These are phyloP conservation scores for Melikaiella ostensackeni DNA, from an alignment of 2,888 invertebrate species.

Conservation along the genomic window DNA sequence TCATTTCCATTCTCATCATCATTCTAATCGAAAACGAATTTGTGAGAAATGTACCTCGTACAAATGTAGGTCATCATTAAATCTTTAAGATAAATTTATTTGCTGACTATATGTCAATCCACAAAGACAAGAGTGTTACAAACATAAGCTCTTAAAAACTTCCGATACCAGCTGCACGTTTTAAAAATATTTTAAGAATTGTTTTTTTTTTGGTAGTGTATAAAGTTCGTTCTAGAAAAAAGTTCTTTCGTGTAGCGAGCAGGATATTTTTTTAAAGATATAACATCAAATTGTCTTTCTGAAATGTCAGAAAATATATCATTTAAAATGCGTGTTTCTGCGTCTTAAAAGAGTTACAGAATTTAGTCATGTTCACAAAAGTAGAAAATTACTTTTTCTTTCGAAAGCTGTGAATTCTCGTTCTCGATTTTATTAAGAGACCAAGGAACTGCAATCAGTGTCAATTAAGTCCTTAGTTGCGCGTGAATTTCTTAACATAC, in stretches of 20 bases:
- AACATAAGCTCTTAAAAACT: constrained; percentile 14
- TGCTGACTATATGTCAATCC: constrained; percentile 14
- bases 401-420: background rate
- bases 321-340: background rate
- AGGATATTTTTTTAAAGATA: background rate
- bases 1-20: background rate
- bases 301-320: background rate
- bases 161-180: constrained; percentile 1
- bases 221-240: constrained; percentile 21
- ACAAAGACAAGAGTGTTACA: background rate
- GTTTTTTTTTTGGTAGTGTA: background rate
- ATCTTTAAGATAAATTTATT: constrained; percentile 24
- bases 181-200: background rate
- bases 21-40: background rate
- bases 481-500: background rate
- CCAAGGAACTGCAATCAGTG: constrained; percentile 10
- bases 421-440: background rate
- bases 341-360: background rate
- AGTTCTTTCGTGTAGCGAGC: background rate
- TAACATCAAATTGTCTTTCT: background rate
- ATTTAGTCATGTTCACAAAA: background rate
- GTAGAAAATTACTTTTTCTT: background rate
- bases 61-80: constrained; percentile 10
- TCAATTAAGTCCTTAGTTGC: constrained; percentile 24
- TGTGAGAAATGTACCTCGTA: background rate